Evolutionary conservation across 2,797 vertebrate species (phyloP).

Genomic region (Malacoraja senta): DNA sequence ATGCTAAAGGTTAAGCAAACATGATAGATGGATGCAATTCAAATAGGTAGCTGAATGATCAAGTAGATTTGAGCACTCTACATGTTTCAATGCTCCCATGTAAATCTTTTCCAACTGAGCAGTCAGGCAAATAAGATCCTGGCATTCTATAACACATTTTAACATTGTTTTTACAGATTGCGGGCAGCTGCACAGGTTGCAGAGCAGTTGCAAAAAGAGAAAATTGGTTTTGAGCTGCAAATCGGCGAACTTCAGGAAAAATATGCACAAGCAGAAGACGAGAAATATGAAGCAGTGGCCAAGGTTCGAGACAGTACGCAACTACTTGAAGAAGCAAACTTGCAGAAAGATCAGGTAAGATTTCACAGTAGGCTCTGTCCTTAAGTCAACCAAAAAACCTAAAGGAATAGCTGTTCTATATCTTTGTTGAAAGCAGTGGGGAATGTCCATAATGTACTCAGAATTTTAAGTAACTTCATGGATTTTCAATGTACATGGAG

Average conservation of each 20-base stretch:
- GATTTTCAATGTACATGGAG: no score
- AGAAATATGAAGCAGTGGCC: slow-evolving; percentile 70
- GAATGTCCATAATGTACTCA: not conserved
- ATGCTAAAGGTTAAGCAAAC: not conserved
- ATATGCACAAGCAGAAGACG: slow-evolving; percentile 62
- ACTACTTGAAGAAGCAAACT: slow-evolving; percentile 76
- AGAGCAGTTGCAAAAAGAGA: slow-evolving; percentile 65
- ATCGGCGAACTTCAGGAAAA: slow-evolving; percentile 70
- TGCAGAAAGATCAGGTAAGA: slow-evolving; percentile 81
- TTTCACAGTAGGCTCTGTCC: not conserved
- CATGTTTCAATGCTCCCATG: not conserved
- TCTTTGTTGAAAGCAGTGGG: not conserved
- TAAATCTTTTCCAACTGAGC: not conserved
- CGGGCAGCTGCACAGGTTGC: slow-evolving; percentile 63
- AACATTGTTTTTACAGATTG: slow-evolving; percentile 57
- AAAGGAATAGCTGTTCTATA: not conserved
- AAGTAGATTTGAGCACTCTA: no score
- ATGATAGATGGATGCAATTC: not conserved
- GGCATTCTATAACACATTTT: not conserved
- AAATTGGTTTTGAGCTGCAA: slow-evolving; percentile 67
- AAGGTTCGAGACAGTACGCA: slow-evolving; percentile 75
- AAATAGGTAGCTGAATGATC: no score
- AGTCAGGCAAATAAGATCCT: not conserved
- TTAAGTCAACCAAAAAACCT: not conserved
- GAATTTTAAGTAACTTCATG: not conserved